A percentile compares a stretch with the other conserved stretches of the same genome.
phyloP scores from a whole-genome alignment of 2,797 vertebrate species.

The Pseudochirops cupreus region DNA sequence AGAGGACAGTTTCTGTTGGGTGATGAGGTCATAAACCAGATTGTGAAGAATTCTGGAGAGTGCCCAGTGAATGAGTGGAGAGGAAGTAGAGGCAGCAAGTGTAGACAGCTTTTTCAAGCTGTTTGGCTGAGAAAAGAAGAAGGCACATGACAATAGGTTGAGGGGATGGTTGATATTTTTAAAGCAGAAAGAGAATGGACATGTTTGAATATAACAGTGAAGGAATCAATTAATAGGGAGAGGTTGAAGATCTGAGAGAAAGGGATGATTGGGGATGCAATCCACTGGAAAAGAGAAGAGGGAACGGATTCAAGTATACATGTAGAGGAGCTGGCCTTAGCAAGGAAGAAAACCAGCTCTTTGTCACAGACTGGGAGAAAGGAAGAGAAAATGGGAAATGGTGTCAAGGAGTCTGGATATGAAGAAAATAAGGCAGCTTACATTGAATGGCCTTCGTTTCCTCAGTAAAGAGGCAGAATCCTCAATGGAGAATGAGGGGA shows the following conservation, averaged over 20 bases:
- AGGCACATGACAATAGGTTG: not conserved
- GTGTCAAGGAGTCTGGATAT: not conserved
- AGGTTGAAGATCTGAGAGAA: not conserved
- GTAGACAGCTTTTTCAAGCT: not conserved
- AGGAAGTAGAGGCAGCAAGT: not conserved
- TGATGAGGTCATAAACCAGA: not conserved
- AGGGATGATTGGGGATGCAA: not conserved
- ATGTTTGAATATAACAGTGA: not conserved
- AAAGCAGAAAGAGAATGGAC: not conserved
- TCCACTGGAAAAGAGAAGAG: not conserved
- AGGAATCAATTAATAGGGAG: not conserved
- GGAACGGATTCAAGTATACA: not conserved
- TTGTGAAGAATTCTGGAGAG: not conserved
- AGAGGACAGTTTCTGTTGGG: not conserved
- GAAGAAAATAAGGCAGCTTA: not conserved
- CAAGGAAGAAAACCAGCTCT: not conserved
- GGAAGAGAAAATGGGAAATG: not conserved
- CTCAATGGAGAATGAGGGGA: not conserved
- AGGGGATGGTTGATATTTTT: not conserved
- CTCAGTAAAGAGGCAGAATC: not conserved
- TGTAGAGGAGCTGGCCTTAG: not conserved
- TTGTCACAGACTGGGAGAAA: not conserved
- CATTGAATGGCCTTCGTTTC: not conserved
- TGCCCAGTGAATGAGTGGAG: not conserved
- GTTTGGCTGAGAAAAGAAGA: not conserved